Percentiles rank a stretch among this genome's conserved stretches.
Evolutionary conservation across 2,888 invertebrate genomes (phyloP).

Genomic region (Dexiosoma caninum): DNA sequence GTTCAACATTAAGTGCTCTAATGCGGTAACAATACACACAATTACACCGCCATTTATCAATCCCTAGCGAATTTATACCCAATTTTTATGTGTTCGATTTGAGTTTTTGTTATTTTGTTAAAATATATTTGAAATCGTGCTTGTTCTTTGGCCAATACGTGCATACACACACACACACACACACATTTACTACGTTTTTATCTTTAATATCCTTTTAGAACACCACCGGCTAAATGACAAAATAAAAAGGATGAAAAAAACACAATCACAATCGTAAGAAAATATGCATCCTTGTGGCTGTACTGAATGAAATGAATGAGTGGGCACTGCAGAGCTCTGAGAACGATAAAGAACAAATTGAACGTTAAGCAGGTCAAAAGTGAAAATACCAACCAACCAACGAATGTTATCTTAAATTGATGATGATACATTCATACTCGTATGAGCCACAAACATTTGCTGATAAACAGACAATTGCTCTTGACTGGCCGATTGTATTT

Average conservation of each 20-base stretch:
- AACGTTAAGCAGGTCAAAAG: conserved; percentile 61
- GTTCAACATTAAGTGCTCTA: conserved; percentile 47
- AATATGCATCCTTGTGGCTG: neutral
- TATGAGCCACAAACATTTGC: conserved; percentile 21
- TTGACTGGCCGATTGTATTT: conserved; percentile 52
- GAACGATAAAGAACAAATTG: conserved; percentile 50
- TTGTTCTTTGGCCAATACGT: conserved; percentile 52
- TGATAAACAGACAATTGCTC: conserved; percentile 55
- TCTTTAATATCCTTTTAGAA: conserved; percentile 55
- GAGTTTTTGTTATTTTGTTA: conserved; percentile 28
- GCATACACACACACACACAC: neutral
- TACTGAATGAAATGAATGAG: conserved; percentile 1
- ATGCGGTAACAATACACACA: conserved; percentile 59
- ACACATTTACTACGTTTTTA: conserved; percentile 43
- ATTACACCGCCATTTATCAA: conserved; percentile 64
- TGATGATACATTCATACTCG: conserved; percentile 27
- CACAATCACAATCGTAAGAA: neutral
- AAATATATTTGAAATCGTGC: conserved; percentile 52
- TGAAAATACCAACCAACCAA: conserved; percentile 48
- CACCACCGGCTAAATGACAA: conserved; percentile 45
- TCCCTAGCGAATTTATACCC: conserved; percentile 48
- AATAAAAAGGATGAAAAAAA: conserved; percentile 7
- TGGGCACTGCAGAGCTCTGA: conserved; percentile 7
- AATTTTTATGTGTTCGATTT: conserved; percentile 21
- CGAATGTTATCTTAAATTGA: conserved; percentile 46